Percentiles rank a stretch among this genome's conserved stretches.
phyloP scores from a whole-genome alignment of 2,888 invertebrate species.

The Diadegma fenestrale region DNA sequence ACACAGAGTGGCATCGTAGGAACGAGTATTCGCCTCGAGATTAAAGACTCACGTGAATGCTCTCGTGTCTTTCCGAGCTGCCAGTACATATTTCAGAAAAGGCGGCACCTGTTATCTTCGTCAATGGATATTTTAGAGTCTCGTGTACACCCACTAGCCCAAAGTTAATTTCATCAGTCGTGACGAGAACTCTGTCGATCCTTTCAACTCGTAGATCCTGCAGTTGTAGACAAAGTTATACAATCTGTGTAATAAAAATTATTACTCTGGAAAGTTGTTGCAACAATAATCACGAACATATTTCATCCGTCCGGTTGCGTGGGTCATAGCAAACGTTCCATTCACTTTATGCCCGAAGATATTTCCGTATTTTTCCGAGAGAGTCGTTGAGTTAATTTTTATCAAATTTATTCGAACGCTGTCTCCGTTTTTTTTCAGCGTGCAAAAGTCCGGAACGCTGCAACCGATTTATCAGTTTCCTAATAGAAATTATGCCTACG shows the following conservation, averaged over 20 bases:
- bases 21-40: background rate
- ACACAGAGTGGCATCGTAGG: background rate
- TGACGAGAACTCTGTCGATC: conserved; percentile 1
- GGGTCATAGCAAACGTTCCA: background rate
- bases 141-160: conserved; percentile 9
- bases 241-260: conserved; percentile 2
- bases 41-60: background rate
- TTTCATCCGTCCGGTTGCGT: background rate
- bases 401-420: background rate
- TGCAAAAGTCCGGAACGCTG: background rate
- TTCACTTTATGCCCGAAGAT: background rate
- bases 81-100: background rate
- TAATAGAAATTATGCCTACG: background rate
- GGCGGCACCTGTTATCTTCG: conserved; percentile 30
- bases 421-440: background rate
- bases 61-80: background rate
- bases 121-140: conserved; percentile 37
- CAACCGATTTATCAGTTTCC: conserved; percentile 22
- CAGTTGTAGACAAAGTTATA: conserved; percentile 25
- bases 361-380: background rate
- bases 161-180: conserved; percentile 58
- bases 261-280: background rate
- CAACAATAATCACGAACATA: background rate
- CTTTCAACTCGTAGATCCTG: conserved; percentile 25
- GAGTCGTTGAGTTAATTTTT: background rate